Conservation (phyloP, 2,888 invertebrate species). For the Andricus curvator region DNA sequence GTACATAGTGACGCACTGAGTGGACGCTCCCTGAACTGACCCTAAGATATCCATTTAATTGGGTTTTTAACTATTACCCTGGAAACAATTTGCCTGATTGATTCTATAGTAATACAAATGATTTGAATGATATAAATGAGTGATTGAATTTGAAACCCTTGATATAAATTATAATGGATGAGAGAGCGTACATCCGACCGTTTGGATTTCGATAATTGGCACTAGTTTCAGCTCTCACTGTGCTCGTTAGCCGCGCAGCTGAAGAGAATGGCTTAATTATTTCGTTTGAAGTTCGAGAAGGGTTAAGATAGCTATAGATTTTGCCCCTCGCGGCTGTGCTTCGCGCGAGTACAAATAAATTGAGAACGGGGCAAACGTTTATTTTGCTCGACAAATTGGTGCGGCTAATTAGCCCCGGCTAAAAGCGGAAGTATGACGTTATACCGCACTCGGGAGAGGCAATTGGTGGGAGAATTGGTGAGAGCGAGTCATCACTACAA, state of each 20-base stretch:
- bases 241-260: constrained; percentile 72
- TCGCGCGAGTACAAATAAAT: constrained; percentile 59
- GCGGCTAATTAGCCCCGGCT: constrained; percentile 74
- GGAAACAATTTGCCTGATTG: constrained; percentile 1
- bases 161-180: constrained; percentile 53
- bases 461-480: background rate
- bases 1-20: too few species aligned
- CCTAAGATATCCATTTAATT: background rate
- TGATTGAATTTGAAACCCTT: constrained; percentile 41
- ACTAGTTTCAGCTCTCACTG: constrained; percentile 68
- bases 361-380: constrained; percentile 69
- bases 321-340: constrained; percentile 47
- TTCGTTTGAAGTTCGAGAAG: constrained; percentile 76
- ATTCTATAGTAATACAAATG: background rate
- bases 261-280: constrained; percentile 76
- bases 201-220: constrained; percentile 77
- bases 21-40: background rate
- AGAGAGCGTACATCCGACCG: constrained; percentile 51
- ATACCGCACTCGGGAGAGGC: constrained; percentile 14
- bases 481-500: background rate
- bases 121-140: constrained; percentile 11
- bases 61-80: background rate
- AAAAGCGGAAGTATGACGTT: constrained; percentile 65
- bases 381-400: constrained; percentile 75
- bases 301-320: constrained; percentile 58